phyloP scores from a whole-genome alignment of 2,888 invertebrate genomes.

The Cephalotes varians region DNA sequence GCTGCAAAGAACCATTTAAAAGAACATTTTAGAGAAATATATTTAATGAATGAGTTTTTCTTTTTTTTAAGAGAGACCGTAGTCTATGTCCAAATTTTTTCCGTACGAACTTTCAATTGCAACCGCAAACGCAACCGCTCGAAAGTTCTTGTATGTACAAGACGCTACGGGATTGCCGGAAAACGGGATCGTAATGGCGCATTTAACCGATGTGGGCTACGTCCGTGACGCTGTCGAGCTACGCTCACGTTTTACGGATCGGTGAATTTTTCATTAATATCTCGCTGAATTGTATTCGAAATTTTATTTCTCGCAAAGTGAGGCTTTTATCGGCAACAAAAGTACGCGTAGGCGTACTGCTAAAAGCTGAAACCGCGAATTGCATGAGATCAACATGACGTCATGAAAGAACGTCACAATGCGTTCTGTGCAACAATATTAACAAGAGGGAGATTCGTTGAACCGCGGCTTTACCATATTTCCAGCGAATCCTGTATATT shows the following conservation, averaged over 20 bases:
- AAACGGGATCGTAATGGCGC: not conserved
- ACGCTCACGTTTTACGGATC: conserved; percentile 1
- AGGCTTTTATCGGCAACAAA: not conserved
- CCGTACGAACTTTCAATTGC: not conserved
- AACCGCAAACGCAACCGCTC: too few relatives aligned
- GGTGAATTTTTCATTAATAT: conserved; percentile 53
- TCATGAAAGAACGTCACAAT: not conserved
- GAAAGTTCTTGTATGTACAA: not conserved
- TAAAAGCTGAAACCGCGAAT: not conserved
- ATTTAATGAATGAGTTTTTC: not conserved
- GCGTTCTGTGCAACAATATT: too few relatives aligned
- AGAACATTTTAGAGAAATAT: not conserved
- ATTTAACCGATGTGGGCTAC: conserved; percentile 10
- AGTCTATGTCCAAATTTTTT: not conserved
- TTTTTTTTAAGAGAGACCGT: not conserved
- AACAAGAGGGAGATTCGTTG: not conserved
- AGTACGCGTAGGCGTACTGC: not conserved
- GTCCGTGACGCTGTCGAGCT: conserved; percentile 11
- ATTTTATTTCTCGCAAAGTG: not conserved
- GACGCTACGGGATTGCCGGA: not conserved
- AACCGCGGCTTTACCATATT: not conserved
- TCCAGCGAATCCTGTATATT: not conserved
- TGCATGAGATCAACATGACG: not conserved
- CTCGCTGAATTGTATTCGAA: conserved; percentile 8
- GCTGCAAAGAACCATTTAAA: not conserved